phyloP scores from a whole-genome alignment of 2,113 vertebrate species.

The Serilophus lunatus region DNA sequence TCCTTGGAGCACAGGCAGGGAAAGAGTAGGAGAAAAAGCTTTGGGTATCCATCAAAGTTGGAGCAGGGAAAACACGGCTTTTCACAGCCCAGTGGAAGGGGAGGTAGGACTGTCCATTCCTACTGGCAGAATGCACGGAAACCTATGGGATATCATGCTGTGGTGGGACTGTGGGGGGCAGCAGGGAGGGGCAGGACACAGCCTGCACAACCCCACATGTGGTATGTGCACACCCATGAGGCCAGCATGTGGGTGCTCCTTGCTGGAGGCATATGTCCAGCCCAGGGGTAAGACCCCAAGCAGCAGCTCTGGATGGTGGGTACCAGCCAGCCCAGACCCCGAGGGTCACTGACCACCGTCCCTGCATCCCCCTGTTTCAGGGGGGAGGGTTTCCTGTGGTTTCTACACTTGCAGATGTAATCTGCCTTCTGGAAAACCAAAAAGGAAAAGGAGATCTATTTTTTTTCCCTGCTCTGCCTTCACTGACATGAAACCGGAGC shows the following conservation, averaged over 20 bases:
- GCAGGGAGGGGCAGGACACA: not conserved
- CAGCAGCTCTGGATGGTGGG: not conserved
- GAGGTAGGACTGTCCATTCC: not conserved
- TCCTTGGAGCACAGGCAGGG: not conserved
- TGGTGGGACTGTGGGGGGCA: accelerated
- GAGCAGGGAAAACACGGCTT: not conserved
- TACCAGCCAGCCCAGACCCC: not conserved
- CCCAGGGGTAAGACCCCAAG: not conserved
- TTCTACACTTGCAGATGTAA: not conserved
- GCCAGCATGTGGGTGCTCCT: accelerated
- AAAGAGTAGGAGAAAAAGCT: not conserved
- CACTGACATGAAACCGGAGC: constrained; percentile 36
- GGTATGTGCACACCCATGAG: accelerated
- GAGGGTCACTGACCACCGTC: not conserved
- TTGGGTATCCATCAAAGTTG: accelerated
- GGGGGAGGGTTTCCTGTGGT: accelerated
- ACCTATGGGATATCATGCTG: accelerated
- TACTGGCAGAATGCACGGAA: not conserved
- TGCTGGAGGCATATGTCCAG: not conserved
- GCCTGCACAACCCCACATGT: accelerated
- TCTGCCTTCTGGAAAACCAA: not conserved
- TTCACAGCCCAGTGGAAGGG: not conserved
- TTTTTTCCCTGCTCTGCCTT: not conserved
- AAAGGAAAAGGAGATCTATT: not conserved
- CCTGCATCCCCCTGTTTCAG: not conserved